phyloP scores from a whole-genome alignment of 2,888 invertebrate species.

The Xanthia icteritia region DNA sequence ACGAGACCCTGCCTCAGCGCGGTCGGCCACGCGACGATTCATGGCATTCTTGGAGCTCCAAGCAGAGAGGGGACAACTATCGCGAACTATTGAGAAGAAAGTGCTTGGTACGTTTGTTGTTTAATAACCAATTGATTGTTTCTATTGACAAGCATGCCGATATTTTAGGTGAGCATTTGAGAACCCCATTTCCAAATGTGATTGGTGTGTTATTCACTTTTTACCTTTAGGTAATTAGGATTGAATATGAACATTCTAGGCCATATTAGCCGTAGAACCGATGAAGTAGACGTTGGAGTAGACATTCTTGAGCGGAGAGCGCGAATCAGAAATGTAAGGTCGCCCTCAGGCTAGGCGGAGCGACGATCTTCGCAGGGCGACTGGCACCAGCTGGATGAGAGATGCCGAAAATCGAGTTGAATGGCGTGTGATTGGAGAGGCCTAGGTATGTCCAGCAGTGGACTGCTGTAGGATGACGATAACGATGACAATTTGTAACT shows the following conservation, averaged over 20 bases:
- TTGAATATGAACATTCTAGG: not conserved
- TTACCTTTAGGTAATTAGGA: not conserved
- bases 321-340: not conserved
- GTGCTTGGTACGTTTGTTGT: slow-evolving; percentile 91
- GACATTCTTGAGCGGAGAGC: not conserved
- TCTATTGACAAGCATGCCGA: not conserved
- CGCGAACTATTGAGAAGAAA: slow-evolving; percentile 94
- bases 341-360: not conserved
- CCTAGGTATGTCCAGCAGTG: not conserved
- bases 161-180: not conserved
- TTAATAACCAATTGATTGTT: not conserved
- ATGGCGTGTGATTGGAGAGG: not conserved
- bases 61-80: slow-evolving; percentile 93
- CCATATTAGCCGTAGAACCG: not conserved
- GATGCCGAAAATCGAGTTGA: not conserved
- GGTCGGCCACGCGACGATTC: slow-evolving; percentile 93
- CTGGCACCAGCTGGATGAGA: not conserved
- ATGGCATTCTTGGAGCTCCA: slow-evolving; percentile 93
- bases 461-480: not conserved
- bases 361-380: not conserved
- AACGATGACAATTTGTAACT: not conserved
- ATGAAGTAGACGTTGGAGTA: not conserved
- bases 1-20: slow-evolving; percentile 92
- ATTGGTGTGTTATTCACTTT: not conserved
- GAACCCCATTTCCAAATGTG: no score